Conservation (phyloP, 2,113 vertebrate genomes). For the Formicarius rufipectus region DNA sequence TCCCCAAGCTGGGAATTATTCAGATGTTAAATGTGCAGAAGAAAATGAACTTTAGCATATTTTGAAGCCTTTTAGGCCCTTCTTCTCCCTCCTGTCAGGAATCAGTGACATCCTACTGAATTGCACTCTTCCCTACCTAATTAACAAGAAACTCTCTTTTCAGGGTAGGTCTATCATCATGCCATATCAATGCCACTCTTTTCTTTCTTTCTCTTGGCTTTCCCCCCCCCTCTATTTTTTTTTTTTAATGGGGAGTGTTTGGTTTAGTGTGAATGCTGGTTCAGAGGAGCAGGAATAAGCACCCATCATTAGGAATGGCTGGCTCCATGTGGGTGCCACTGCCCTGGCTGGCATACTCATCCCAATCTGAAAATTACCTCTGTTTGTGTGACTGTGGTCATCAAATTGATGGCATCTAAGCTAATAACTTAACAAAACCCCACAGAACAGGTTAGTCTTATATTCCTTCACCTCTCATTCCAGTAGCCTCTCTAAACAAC, state of each 20-base stretch:
- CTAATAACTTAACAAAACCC: not conserved
- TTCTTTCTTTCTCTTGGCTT: accelerated
- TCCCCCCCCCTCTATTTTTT: not conserved
- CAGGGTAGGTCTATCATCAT: not conserved
- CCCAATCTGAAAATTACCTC: not conserved
- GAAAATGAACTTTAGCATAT: not conserved
- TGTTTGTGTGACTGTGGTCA: not conserved
- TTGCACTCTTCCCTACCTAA: not conserved
- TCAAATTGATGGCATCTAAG: not conserved
- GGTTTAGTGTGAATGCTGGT: not conserved
- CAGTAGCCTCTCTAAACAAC: not conserved
- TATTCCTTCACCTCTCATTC: not conserved
- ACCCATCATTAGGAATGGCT: not conserved
- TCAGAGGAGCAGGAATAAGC: not conserved
- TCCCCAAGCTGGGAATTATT: not conserved
- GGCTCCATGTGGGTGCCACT: not conserved
- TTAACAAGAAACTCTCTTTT: not conserved
- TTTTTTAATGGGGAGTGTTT: not conserved
- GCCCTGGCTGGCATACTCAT: not conserved
- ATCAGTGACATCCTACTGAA: not conserved
- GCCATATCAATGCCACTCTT: not conserved
- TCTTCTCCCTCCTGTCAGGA: not conserved
- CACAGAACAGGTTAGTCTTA: not conserved
- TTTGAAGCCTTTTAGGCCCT: not conserved
- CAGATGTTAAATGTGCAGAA: not conserved